These are phyloP conservation scores for Drosophila hydei DNA, from an alignment of 1,140 invertebrate species.

Conservation along the genomic window DNA sequence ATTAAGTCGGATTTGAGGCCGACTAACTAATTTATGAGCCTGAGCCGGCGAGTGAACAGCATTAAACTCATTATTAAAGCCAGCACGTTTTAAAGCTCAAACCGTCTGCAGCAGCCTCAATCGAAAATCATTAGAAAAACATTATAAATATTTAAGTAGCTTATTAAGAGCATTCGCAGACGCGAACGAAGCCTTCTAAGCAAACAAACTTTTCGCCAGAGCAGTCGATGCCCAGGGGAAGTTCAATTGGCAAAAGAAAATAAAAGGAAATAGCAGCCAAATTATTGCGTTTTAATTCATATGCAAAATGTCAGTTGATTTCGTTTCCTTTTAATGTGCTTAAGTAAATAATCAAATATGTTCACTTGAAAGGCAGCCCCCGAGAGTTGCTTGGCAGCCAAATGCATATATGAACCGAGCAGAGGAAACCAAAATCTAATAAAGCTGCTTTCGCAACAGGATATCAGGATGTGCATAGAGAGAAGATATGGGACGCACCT, in stretches of 20 bases:
- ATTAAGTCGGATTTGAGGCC: constrained; percentile 75
- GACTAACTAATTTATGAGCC: constrained; percentile 71
- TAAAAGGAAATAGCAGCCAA: constrained; percentile 57
- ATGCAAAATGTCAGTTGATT: constrained; percentile 62
- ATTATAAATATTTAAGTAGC: constrained; percentile 80
- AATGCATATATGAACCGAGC: constrained; percentile 46
- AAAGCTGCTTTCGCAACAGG: constrained; percentile 63
- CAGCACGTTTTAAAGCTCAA: constrained; percentile 8
- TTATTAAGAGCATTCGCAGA: constrained; percentile 69
- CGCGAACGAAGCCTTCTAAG: constrained; percentile 9
- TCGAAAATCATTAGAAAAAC: constrained; percentile 64
- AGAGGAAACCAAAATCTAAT: constrained; percentile 57
- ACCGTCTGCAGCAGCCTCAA: neutral
- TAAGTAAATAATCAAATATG: constrained; percentile 74
- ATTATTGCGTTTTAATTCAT: constrained; percentile 83
- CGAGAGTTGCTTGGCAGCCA: constrained; percentile 34
- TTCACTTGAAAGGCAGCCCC: constrained; percentile 50
- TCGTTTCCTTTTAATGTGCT: constrained; percentile 62
- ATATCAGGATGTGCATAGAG: constrained; percentile 11
- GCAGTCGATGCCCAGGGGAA: neutral
- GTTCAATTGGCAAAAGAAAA: constrained; percentile 47
- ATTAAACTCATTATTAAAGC: constrained; percentile 26
- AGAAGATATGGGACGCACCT: constrained; percentile 8
- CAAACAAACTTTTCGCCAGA: constrained; percentile 9
- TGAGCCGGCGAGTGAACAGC: neutral